Conservation (phyloP, 2,113 vertebrate species). For the Pyrgilauda ruficollis region DNA sequence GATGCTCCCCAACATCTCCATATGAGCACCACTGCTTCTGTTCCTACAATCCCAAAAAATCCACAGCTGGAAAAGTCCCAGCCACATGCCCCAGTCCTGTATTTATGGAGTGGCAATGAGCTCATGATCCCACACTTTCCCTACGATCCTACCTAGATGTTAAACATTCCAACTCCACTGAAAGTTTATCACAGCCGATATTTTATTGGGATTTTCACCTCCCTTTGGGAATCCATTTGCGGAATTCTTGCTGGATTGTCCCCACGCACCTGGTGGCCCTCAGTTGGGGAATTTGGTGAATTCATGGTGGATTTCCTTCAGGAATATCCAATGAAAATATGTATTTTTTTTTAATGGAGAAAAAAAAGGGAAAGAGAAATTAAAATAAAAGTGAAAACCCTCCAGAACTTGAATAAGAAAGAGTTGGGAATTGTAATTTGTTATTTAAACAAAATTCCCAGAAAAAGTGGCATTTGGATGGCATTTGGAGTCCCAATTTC, state of each 20-base stretch:
- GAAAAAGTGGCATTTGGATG: not conserved
- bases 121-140: not conserved
- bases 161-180: fast-evolving
- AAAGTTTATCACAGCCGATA: fast-evolving
- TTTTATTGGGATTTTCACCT: not conserved
- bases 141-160: not conserved
- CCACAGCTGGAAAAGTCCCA: not conserved
- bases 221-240: not conserved
- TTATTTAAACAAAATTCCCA: not conserved
- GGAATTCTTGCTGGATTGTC: not conserved
- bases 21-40: fast-evolving
- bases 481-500: not conserved
- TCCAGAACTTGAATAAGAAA: not conserved
- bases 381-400: not conserved
- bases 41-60: not conserved
- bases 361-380: not conserved
- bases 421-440: not conserved
- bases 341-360: not conserved
- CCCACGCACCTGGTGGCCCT: not conserved
- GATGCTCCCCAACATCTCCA: fast-evolving
- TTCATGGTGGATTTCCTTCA: not conserved
- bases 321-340: not conserved
- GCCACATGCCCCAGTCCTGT: fast-evolving
- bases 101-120: fast-evolving
- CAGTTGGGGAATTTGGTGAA: not conserved